Conservation (phyloP, 2,888 invertebrate genomes). For the Agelastica alni region DNA sequence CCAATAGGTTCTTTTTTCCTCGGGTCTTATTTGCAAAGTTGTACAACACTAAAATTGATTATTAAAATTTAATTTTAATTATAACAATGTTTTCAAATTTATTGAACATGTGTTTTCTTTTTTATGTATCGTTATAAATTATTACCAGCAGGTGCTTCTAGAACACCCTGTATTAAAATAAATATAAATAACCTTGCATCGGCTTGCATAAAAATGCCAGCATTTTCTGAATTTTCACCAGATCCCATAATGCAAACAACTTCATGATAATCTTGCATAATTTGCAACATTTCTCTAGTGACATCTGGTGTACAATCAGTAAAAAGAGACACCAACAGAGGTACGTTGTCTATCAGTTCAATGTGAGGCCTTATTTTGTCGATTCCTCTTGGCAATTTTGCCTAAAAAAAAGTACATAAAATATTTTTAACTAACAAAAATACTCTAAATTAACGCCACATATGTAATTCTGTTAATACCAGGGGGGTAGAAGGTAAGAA, state of each 20-base stretch:
- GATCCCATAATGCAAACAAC: slow-evolving; percentile 95
- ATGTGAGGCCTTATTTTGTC: slow-evolving; percentile 96
- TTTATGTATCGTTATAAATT: too few relatives aligned
- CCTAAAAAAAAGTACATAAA: slow-evolving; percentile 60
- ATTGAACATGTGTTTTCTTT: too few relatives aligned
- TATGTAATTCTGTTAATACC: too few relatives aligned
- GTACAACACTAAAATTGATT: too few relatives aligned
- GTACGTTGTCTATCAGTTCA: slow-evolving; percentile 95
- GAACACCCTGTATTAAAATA: too few relatives aligned
- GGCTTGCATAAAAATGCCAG: slow-evolving; percentile 91
- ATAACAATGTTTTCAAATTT: too few relatives aligned
- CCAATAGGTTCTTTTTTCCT: too few relatives aligned
- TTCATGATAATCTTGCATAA: slow-evolving; percentile 97
- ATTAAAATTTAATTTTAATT: too few relatives aligned
- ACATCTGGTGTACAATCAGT: slow-evolving; percentile 95
- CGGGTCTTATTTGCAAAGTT: too few relatives aligned
- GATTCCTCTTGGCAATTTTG: slow-evolving; percentile 94
- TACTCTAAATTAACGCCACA: too few relatives aligned
- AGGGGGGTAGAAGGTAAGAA: too few relatives aligned
- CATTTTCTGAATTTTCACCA: slow-evolving; percentile 86
- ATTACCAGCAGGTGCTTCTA: too few relatives aligned
- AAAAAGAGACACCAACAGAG: slow-evolving; percentile 93
- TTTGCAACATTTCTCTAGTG: slow-evolving; percentile 88
- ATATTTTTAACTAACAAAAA: background rate
- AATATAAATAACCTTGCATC: slow-evolving; percentile 85